phyloP scores from a whole-genome alignment of 2,797 vertebrate species.

The Iguana delicatissima region DNA sequence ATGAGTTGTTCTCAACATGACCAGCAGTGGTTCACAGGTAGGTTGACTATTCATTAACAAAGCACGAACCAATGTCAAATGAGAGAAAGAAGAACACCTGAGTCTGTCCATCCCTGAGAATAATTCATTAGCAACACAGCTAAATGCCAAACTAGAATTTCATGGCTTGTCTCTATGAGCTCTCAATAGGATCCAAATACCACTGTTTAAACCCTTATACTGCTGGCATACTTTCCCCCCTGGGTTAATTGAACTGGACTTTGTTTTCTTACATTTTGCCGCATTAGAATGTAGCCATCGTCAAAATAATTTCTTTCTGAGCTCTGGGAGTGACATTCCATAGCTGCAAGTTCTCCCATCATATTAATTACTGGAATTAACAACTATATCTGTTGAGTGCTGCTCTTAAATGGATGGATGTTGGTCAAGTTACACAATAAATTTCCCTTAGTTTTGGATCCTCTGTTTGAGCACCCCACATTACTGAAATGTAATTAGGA shows the following conservation, averaged over 20 bases:
- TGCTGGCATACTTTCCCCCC: background rate
- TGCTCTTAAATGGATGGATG: background rate
- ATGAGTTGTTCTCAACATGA: conserved; percentile 1
- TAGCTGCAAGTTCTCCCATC: background rate
- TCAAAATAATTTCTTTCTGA: background rate
- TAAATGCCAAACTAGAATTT: conserved; percentile 31
- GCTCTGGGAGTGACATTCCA: background rate
- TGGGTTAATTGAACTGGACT: background rate
- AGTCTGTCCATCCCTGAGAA: conserved; percentile 23
- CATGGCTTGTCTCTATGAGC: conserved; percentile 1
- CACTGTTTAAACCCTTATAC: background rate
- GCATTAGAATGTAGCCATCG: background rate
- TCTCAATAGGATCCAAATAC: background rate
- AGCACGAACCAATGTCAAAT: conserved; percentile 44
- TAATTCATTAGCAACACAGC: conserved; percentile 43
- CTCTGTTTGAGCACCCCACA: background rate
- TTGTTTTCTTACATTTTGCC: background rate
- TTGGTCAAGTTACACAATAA: background rate
- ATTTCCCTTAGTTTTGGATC: background rate
- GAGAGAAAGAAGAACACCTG: conserved; percentile 30
- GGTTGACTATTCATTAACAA: conserved; percentile 39
- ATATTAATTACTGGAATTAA: background rate
- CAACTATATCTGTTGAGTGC: background rate
- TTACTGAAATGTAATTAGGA: background rate
- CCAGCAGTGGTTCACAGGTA: background rate